Base-by-base conservation (phyloP, 2,797 vertebrate genomes). In the Pipistrellus pipistrellus region DNA sequence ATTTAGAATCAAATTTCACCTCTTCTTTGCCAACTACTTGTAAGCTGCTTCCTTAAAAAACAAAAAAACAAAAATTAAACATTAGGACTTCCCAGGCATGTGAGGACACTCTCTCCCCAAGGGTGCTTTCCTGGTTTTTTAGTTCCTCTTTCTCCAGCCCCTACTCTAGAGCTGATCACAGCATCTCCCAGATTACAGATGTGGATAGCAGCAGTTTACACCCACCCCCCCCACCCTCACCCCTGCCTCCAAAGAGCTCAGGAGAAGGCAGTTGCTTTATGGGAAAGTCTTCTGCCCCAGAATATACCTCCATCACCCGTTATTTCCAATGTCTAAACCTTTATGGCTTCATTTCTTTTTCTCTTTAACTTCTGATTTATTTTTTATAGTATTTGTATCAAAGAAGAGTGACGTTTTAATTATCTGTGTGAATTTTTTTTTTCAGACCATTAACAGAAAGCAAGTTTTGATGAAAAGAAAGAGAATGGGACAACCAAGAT, bases 391-490 rank as follows among this genome's bases (percentile, higher is more conserved):
- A 53, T 84, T 20, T 80, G 25, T 76, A 87, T 80, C 41, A 83
- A 62, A 12, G 11, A 64, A 6, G 12, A 4, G 6, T 53, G 68
- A 62, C n/a, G 51, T 78, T 71, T 85, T 62, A 46, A 35, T 83
- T 44, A 46, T n/a, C 14, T 30, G 4, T 21, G 23, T 85, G 55
- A 68, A 48, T 23, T 62, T 46, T 92, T n/a, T 44, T 44, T 90
- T 84, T 78, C 38, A 73, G 30, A 80, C 21, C 12, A 35, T 83
- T 66, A 81, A 46, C 11, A 46, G 27, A n/a, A 91, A 88, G 30
- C 5, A 77, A 48, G 11, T 12, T 97, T 77, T 55, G 35, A 76
- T 41, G 80, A 84, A 35, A 93, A 93, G 46, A 86, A 87, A 78
- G 17, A 68, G 44, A 91, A 93, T 30, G 20, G 62, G 18, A 59